These are phyloP conservation scores for Macrophya alboannulata DNA, from an alignment of 2,888 invertebrate species.

Conservation along the genomic window DNA sequence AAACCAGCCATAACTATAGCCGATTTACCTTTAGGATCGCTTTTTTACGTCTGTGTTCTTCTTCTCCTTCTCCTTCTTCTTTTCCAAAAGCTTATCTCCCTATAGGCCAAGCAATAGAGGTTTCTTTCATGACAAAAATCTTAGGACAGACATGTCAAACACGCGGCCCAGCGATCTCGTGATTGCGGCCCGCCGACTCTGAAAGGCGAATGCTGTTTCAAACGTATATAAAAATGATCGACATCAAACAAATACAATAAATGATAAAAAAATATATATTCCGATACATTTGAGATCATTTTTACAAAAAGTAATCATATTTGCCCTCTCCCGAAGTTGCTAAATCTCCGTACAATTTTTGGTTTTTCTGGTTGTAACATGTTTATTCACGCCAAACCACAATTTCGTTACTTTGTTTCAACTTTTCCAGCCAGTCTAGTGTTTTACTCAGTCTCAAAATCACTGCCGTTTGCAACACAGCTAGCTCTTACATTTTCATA, in stretches of 20 bases:
- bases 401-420: constrained; percentile 27
- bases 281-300: neutral
- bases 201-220: constrained; percentile 13
- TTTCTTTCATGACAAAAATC: too few relatives aligned
- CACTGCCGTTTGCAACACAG: constrained; percentile 10
- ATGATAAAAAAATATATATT: neutral
- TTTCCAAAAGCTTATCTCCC: too few relatives aligned
- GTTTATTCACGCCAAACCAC: constrained; percentile 28
- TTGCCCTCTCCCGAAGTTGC: constrained; percentile 6
- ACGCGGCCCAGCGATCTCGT: constrained; percentile 8
- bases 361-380: neutral
- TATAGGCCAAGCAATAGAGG: too few relatives aligned
- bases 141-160: constrained; percentile 26
- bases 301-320: neutral
- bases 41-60: too few relatives aligned
- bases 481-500: constrained; percentile 12
- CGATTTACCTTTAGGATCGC: too few relatives aligned
- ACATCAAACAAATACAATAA: neutral
- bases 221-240: neutral
- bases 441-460: constrained; percentile 15
- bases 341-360: constrained; percentile 1
- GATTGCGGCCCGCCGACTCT: constrained; percentile 30
- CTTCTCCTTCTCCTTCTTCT: too few relatives aligned
- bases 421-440: neutral
- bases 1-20: too few relatives aligned